Base-by-base conservation (phyloP, 2,113 vertebrate species). In the Poeciliopsis turrubarensis region DNA sequence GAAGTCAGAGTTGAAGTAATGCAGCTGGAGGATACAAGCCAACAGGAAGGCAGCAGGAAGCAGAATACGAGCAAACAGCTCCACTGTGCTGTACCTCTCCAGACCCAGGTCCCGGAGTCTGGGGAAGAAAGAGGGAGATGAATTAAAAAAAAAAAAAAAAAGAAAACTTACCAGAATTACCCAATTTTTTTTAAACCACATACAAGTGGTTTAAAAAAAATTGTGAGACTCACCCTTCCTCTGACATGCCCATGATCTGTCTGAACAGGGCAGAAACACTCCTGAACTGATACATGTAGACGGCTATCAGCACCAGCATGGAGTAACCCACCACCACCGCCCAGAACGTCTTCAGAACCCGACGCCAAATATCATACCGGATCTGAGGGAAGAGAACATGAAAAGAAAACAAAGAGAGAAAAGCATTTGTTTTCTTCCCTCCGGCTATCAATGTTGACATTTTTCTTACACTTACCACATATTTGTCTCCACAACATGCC, bases 241-340 rank as follows among this genome's bases (percentile, higher is more conserved):
- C 94, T 6, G 94, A 95, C 81, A 96, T 94, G 74, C 94, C 93
- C 79, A 94, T 90, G 27, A 93, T 93, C 78, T 95, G 91, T 61
- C 72, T 91, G 79, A 95, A 94, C 68, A 95, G 92, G 5, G 82
- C 91, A n/a, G 93, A 95, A 14, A 95, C 89, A 19, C 87, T 95
- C 77, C 92, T 93, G 89, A 95, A 94, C 89, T 95, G 95, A 80
- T 95, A 95, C 68, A 92, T 82, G 79, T 95, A 95, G 86, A 95
- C 82, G n/a, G 84, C 65, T 25, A 94, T 92, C 66, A 96, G 89
- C 51, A 95, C 94, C 60, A 94, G 47, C 92, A 94, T 92, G 39
- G 96, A 96, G 72, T 94, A 95, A 25, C 91, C 94, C 3, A 95
- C 94, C 69, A 89, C 92, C 12, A 93, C 89, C 0, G 89, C 90